phyloP scores from a whole-genome alignment of 1,140 invertebrate species.

The Trichogramma pretiosum region DNA sequence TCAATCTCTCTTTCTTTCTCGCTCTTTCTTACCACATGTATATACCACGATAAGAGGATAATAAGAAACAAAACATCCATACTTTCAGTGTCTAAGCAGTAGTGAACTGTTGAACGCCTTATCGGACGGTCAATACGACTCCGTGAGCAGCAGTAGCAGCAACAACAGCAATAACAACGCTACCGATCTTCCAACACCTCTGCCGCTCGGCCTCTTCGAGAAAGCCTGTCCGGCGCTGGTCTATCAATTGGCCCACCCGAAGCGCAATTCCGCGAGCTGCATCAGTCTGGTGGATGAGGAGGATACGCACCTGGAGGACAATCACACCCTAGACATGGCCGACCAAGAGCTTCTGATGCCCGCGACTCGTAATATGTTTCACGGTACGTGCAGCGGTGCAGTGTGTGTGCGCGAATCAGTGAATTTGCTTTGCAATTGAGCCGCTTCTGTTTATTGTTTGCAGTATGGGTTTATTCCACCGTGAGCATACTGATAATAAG shows the following conservation, averaged over 20 bases:
- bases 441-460: constrained; percentile 15
- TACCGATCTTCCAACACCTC: too few relatives aligned
- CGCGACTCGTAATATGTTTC: constrained; percentile 40
- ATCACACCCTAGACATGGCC: constrained; percentile 26
- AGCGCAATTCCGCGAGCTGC: too few relatives aligned
- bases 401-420: too few relatives aligned
- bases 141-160: neutral
- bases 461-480: constrained; percentile 76
- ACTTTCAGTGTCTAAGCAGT: constrained; percentile 40
- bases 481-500: constrained; percentile 75
- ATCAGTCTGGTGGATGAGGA: constrained; percentile 41
- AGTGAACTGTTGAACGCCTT: constrained; percentile 36
- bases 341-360: too few relatives aligned
- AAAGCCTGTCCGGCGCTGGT: constrained; percentile 56
- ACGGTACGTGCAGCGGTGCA: too few relatives aligned
- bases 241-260: constrained; percentile 48
- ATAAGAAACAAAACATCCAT: too few relatives aligned
- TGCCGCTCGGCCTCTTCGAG: constrained; percentile 41
- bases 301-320: constrained; percentile 48
- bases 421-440: too few relatives aligned
- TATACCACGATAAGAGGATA: too few relatives aligned
- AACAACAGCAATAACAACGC: constrained; percentile 21
- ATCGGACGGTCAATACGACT: constrained; percentile 26
- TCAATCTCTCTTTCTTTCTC: too few relatives aligned
- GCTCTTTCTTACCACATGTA: too few relatives aligned